Evolutionary conservation across 53 echinoderm and acorn worm genomes (phyloP).

Genomic region (Luidia sarsii): DNA sequence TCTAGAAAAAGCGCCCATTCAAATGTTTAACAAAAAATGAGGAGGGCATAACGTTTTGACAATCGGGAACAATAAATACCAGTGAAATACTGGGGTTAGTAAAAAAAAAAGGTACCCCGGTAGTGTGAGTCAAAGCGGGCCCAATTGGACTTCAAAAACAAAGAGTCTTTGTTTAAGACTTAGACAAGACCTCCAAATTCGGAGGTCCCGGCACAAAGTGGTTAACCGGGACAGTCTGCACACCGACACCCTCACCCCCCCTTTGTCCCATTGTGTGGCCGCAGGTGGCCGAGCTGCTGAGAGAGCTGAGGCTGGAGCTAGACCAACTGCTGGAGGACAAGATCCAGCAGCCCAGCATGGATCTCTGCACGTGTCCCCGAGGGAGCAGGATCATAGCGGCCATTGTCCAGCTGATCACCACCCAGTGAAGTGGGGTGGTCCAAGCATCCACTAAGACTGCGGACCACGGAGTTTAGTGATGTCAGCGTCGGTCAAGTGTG

Average conservation of each 20-base stretch:
- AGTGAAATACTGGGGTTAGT: too few species aligned
- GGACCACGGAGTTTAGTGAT: not conserved
- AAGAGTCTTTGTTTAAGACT: too few species aligned
- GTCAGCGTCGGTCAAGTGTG: not conserved
- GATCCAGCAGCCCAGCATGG: conserved; percentile 79
- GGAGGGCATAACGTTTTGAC: not conserved
- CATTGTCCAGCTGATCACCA: conserved; percentile 83
- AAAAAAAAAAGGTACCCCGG: too few species aligned
- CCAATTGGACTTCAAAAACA: too few species aligned
- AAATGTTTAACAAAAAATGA: not conserved
- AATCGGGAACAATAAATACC: too few species aligned
- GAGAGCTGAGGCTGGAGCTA: conserved; percentile 71
- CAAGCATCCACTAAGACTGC: not conserved
- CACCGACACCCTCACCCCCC: not conserved
- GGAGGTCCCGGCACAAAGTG: too few species aligned
- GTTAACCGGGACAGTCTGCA: too few species aligned
- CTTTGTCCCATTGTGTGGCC: not conserved
- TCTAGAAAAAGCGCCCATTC: not conserved
- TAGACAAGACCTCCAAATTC: too few species aligned
- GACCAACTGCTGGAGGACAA: conserved; percentile 79
- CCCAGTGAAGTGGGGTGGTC: conserved; percentile 50
- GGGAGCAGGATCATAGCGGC: conserved; percentile 84
- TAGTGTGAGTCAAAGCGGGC: too few species aligned
- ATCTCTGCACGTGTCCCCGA: conserved; percentile 74
- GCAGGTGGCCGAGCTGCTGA: conserved; percentile 78